Evolutionary conservation across 2,797 vertebrate genomes (phyloP).

Genomic region (Lacerta viridis): DNA sequence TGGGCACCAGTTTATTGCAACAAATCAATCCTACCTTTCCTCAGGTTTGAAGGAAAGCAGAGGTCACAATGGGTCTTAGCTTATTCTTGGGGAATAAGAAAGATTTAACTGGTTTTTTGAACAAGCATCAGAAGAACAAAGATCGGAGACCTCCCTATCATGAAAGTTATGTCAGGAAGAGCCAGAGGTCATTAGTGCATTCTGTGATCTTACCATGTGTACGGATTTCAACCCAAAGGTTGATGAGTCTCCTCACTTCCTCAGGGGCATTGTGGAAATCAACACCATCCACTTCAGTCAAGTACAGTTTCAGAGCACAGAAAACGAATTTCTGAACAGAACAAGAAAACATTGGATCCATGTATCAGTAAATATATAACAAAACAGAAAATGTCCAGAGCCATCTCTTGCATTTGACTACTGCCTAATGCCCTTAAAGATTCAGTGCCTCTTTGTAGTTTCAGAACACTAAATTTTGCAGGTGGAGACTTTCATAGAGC

Average conservation of each 20-base stretch:
- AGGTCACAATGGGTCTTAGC: neutral
- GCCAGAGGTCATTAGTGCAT: neutral
- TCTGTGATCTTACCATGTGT: constrained; percentile 14
- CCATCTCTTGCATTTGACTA: neutral
- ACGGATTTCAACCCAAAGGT: constrained; percentile 18
- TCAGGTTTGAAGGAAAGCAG: too few species aligned
- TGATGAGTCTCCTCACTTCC: constrained; percentile 23
- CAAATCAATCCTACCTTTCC: too few species aligned
- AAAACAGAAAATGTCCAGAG: neutral
- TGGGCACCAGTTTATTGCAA: too few species aligned
- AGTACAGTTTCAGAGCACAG: constrained; percentile 35
- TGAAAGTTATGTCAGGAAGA: neutral
- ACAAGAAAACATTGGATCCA: neutral
- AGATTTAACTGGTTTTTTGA: neutral
- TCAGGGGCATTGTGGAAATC: constrained; percentile 17
- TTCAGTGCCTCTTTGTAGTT: neutral
- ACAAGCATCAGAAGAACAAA: neutral
- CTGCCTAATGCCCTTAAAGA: neutral
- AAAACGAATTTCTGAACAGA: constrained; percentile 30
- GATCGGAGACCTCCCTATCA: neutral
- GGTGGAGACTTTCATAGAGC: too few species aligned
- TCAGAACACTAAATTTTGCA: neutral
- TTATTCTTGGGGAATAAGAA: neutral
- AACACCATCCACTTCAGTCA: neutral
- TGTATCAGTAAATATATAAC: neutral